These are phyloP conservation scores for Epinephelus malabaricus DNA, from an alignment of 2,797 vertebrate species.

Conservation along the genomic window DNA sequence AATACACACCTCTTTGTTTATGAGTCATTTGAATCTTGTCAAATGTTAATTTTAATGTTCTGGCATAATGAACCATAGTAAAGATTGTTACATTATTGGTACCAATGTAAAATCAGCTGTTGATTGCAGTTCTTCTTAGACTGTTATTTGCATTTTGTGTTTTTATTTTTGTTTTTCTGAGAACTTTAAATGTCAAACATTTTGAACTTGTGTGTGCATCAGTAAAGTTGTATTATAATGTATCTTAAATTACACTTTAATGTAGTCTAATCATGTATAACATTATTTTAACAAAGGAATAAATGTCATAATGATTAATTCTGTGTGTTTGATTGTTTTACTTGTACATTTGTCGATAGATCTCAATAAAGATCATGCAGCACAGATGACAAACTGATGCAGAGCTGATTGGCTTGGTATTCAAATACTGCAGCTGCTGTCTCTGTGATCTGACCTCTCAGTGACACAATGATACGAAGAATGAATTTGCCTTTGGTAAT, in stretches of 20 bases:
- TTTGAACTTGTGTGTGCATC: no score
- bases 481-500: conserved; percentile 6
- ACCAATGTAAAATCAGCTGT: background rate
- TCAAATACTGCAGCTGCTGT: background rate
- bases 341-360: background rate
- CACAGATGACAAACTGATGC: background rate
- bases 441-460: background rate
- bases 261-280: background rate
- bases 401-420: background rate
- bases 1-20: background rate
- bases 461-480: background rate
- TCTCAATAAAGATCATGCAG: background rate
- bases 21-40: background rate
- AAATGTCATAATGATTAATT: no score
- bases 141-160: background rate
- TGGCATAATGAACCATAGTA: background rate
- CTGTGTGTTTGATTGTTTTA: background rate
- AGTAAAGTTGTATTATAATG: background rate
- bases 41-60: background rate
- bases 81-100: no score
- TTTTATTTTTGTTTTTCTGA: background rate
- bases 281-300: no score
- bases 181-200: background rate
- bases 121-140: background rate
- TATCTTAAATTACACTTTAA: background rate